A percentile compares a stretch with the other conserved stretches of the same genome.
Conservation (phyloP, 2,888 invertebrate genomes). For the Celastrina argiolus region DNA sequence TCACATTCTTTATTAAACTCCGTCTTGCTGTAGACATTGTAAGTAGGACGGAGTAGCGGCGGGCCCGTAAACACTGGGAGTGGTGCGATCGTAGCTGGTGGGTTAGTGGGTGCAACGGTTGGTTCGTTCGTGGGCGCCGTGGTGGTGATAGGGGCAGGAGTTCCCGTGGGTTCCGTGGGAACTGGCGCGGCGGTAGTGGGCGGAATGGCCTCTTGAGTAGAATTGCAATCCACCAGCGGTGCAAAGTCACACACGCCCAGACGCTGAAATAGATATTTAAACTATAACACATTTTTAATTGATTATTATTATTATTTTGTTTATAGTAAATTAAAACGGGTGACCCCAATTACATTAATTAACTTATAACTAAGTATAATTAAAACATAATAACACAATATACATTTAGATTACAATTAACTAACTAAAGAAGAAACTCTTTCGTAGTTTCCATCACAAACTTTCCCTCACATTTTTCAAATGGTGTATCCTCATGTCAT, state of each 20-base stretch:
- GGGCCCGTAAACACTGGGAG: slow-evolving; percentile 30
- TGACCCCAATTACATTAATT: too few relatives aligned
- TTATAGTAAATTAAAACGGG: too few relatives aligned
- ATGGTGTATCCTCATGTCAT: too few relatives aligned
- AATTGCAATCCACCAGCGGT: slow-evolving; percentile 76
- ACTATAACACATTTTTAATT: not conserved
- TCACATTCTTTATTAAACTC: slow-evolving; percentile 52
- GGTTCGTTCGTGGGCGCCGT: not conserved
- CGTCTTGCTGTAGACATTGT: slow-evolving; percentile 41
- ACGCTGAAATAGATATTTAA: slow-evolving; percentile 56
- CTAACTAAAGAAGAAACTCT: too few relatives aligned
- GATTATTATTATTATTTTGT: too few relatives aligned
- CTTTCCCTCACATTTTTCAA: too few relatives aligned
- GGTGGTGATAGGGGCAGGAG: slow-evolving; percentile 21
- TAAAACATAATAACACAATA: too few relatives aligned
- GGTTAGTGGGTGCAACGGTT: not conserved
- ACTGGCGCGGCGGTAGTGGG: slow-evolving; percentile 16
- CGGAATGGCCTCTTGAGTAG: slow-evolving; percentile 19
- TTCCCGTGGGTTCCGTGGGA: slow-evolving; percentile 20
- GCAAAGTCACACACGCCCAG: slow-evolving; percentile 82
- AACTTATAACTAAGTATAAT: too few relatives aligned
- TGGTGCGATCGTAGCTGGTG: slow-evolving; percentile 22
- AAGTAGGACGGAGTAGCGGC: not conserved
- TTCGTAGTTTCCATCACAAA: too few relatives aligned
- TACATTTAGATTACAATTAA: too few relatives aligned